phyloP scores from a whole-genome alignment of 2,113 vertebrate species.

The Dasyornis broadbenti region DNA sequence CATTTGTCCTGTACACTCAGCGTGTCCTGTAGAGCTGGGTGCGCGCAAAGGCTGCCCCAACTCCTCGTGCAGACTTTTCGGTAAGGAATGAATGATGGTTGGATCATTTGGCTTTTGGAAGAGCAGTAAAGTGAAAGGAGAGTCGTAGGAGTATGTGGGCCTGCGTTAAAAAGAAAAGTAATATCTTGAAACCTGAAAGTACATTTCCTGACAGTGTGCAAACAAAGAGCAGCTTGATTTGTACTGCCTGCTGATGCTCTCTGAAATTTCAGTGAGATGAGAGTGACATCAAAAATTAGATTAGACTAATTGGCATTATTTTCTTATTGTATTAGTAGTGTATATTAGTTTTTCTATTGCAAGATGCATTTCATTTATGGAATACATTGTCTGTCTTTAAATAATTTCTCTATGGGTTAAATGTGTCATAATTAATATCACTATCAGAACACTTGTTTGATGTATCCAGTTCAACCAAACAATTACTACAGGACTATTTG shows the following conservation, averaged over 20 bases:
- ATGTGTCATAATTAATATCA: neutral
- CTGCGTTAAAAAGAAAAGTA: neutral
- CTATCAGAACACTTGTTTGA: neutral
- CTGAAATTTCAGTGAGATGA: neutral
- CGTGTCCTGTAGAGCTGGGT: neutral
- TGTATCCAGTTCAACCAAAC: neutral
- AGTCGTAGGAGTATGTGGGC: neutral
- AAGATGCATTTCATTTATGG: neutral
- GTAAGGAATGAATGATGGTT: neutral
- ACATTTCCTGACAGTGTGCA: neutral
- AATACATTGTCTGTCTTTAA: neutral
- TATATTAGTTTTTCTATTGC: neutral
- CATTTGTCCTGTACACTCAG: fast-evolving
- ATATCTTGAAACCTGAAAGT: neutral
- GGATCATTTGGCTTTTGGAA: neutral
- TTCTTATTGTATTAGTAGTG: neutral
- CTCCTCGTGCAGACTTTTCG: neutral
- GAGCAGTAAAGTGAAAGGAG: neutral
- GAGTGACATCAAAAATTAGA: neutral
- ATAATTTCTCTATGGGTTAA: neutral
- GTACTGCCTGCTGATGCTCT: neutral
- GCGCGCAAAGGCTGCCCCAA: neutral
- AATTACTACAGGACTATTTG: neutral
- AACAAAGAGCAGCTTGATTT: neutral
- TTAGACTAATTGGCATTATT: neutral